Evolutionary conservation across 1,140 invertebrate genomes (phyloP).

Genomic region (Sycophaga agraensis): DNA sequence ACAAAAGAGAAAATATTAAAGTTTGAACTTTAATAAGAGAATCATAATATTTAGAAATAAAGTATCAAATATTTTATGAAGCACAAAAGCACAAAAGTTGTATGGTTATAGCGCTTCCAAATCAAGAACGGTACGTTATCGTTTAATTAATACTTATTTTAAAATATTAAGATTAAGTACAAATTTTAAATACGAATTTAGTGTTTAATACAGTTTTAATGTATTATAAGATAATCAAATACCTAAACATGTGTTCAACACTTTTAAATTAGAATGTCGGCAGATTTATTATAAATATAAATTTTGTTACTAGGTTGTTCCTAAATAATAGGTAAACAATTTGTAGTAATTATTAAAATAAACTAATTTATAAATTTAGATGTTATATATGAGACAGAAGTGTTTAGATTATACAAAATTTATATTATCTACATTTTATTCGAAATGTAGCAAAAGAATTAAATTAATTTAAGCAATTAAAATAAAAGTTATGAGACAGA

Average conservation of each 20-base stretch:
- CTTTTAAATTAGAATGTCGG: too few relatives aligned
- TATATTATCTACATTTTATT: background rate
- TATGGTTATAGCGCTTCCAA: conserved; percentile 9
- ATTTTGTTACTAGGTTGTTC: background rate
- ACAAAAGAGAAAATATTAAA: background rate
- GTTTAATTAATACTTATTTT: background rate
- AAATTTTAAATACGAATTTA: background rate
- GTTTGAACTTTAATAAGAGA: too few relatives aligned
- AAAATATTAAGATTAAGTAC: conserved; percentile 12
- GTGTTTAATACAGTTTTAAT: too few relatives aligned
- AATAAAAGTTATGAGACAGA: too few relatives aligned
- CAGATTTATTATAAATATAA: background rate
- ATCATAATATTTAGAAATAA: background rate
- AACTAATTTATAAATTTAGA: background rate
- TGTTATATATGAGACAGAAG: too few relatives aligned
- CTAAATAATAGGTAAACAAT: background rate
- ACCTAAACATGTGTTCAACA: background rate
- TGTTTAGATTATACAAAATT: background rate
- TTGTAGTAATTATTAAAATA: too few relatives aligned
- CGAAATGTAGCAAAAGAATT: background rate
- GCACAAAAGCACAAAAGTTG: background rate
- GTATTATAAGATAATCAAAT: background rate
- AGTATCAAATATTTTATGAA: background rate
- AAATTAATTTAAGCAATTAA: too few relatives aligned
- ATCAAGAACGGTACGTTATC: background rate